phyloP scores from a whole-genome alignment of 2,113 vertebrate species.

The Otocyon megalotis region DNA sequence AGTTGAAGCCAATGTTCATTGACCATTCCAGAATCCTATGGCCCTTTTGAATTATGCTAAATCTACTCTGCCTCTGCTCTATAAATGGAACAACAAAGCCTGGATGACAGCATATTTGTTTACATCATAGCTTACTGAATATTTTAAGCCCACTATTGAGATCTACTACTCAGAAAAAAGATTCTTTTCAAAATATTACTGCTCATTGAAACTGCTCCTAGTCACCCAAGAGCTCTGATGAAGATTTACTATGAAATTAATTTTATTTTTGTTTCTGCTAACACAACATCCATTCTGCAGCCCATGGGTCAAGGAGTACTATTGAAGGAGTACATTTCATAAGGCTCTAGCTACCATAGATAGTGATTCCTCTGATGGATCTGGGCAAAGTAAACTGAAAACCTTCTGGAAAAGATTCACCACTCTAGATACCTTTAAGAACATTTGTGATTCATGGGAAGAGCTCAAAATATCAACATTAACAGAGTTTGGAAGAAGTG shows the following conservation, averaged over 20 bases:
- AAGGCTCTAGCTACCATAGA: background rate
- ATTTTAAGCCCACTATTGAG: background rate
- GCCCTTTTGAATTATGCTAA: background rate
- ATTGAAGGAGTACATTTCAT: background rate
- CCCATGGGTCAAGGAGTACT: background rate
- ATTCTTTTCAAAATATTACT: background rate
- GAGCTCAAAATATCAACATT: background rate
- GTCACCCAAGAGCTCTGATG: background rate
- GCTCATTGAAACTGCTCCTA: background rate
- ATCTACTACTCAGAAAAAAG: background rate
- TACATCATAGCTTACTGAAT: background rate
- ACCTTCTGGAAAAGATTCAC: background rate
- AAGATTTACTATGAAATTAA: background rate
- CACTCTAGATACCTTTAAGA: background rate
- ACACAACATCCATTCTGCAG: background rate
- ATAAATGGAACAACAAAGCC: background rate
- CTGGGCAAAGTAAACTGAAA: background rate
- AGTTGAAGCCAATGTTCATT: background rate
- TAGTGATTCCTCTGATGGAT: background rate
- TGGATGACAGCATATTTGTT: background rate
- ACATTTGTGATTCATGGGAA: background rate
- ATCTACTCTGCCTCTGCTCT: background rate
- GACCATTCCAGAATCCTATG: background rate
- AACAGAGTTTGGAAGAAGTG: background rate
- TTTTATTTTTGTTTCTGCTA: background rate